These are phyloP conservation scores for Notothenia coriiceps DNA, from an alignment of 2,113 vertebrate species.

Conservation along the genomic window DNA sequence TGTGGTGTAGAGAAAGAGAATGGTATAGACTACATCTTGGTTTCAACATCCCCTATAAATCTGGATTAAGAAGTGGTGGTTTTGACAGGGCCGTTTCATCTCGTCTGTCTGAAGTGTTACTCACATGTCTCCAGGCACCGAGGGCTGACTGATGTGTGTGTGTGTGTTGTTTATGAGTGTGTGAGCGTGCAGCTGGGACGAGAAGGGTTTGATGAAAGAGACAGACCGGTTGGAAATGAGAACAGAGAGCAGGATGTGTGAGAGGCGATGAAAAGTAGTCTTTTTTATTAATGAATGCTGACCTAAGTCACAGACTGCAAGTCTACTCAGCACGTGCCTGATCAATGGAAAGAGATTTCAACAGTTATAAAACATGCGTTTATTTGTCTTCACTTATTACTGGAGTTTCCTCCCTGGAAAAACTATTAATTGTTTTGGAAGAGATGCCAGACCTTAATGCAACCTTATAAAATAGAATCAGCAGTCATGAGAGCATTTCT, in stretches of 20 bases:
- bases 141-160: conserved; percentile 53
- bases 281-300: conserved; percentile 35
- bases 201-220: conserved; percentile 55
- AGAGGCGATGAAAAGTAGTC: conserved; percentile 23
- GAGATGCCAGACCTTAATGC: not conserved
- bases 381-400: conserved; percentile 5
- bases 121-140: conserved; percentile 30
- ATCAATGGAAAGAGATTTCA: conserved; percentile 25
- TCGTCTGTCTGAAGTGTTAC: conserved; percentile 48
- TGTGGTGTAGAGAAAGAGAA: not conserved
- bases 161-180: not conserved
- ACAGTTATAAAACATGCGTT: not conserved
- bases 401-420: not conserved
- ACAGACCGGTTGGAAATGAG: conserved; percentile 45
- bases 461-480: not conserved
- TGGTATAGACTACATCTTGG: not conserved
- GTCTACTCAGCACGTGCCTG: conserved; percentile 22
- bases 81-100: conserved; percentile 60
- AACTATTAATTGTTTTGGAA: not conserved
- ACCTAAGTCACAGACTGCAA: conserved; percentile 30
- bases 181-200: conserved; percentile 21
- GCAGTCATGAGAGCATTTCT: conserved; percentile 17
- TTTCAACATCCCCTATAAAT: conserved; percentile 58
- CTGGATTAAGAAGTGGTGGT: conserved; percentile 52
- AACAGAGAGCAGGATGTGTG: conserved; percentile 68